Base-by-base conservation (phyloP, 2,888 invertebrate species). In the Hyposoter dolosus region DNA sequence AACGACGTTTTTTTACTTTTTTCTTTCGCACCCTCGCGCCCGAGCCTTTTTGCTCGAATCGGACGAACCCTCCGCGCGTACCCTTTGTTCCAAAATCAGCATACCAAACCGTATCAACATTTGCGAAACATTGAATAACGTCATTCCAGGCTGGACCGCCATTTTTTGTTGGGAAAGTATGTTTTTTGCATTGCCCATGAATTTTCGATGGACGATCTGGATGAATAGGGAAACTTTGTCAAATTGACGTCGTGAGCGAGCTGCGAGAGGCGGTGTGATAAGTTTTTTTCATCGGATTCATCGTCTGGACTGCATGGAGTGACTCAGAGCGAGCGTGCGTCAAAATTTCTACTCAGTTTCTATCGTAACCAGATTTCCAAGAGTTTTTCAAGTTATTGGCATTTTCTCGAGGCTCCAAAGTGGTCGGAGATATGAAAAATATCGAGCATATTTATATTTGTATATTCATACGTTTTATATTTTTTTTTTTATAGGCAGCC, bases 21-120 rank as follows among this genome's bases (percentile, higher is more conserved):
- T 28, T 56, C 43, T 53, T 40, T 40, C 28, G 3, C 56, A 45
- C 45, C 60, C 72, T 66, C 60, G 56, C 12, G 23, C 23, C 10
- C 56, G 23, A 60, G 60, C 28, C 15, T 60, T 60, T 60, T 60
- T 60, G 15, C 60, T 60, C 40, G 35, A 63, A 69, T 60, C 68
- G 35, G 35, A 35, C 65, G 53, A 17, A 74, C 63, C 69, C n/a
- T 45, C 28, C 7, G 6, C 53, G 40, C 15, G 6, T 65, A 56
- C 15, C 56, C 28, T 45, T 45, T 19, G 47, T 80, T 74, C 68
- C 40, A 66, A 81, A 82, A 74, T 84, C 74, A 19, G 10, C 15
- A 15, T 60, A 28, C 5, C 28, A 15, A 71, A 76, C 66, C 71
- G 47, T 76, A 76, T 84, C 80, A 71, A 72, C 76, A 43, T 71